Percentiles rank a stretch among this genome's conserved stretches.
phyloP scores from a whole-genome alignment of 2,113 vertebrate genomes.

The Zootoca vivipara region DNA sequence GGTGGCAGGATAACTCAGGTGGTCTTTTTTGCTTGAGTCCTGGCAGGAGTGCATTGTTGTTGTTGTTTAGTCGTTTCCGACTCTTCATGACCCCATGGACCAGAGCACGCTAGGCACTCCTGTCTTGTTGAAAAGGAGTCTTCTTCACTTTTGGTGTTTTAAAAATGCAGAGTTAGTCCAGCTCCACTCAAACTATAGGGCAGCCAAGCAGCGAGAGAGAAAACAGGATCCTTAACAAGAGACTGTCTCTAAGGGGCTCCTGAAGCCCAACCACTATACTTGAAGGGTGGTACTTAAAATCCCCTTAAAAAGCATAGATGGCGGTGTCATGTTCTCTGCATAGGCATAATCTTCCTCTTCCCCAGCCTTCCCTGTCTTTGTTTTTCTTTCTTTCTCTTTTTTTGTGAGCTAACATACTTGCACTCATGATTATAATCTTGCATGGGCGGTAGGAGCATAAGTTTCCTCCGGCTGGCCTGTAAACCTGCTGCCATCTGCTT shows the following conservation, averaged over 20 bases:
- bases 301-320: not conserved
- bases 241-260: not conserved
- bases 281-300: not conserved
- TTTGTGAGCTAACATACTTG: not conserved
- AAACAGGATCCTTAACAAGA: not conserved
- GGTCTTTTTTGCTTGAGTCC: not conserved
- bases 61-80: too few relatives aligned
- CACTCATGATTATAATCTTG: not conserved
- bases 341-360: not conserved
- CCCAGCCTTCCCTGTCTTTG: not conserved
- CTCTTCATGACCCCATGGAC: too few relatives aligned
- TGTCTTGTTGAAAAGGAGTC: not conserved
- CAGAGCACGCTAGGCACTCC: too few relatives aligned
- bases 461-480: constrained; percentile 9
- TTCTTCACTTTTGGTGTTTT: fast-evolving
- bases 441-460: not conserved
- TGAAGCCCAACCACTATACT: not conserved
- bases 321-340: not conserved
- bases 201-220: not conserved
- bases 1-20: not conserved
- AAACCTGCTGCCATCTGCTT: constrained; percentile 5
- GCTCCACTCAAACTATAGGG: not conserved
- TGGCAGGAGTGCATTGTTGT: not conserved
- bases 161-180: not conserved
- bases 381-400: not conserved